phyloP scores from a whole-genome alignment of 2,113 vertebrate genomes.

The Candoia aspera region DNA sequence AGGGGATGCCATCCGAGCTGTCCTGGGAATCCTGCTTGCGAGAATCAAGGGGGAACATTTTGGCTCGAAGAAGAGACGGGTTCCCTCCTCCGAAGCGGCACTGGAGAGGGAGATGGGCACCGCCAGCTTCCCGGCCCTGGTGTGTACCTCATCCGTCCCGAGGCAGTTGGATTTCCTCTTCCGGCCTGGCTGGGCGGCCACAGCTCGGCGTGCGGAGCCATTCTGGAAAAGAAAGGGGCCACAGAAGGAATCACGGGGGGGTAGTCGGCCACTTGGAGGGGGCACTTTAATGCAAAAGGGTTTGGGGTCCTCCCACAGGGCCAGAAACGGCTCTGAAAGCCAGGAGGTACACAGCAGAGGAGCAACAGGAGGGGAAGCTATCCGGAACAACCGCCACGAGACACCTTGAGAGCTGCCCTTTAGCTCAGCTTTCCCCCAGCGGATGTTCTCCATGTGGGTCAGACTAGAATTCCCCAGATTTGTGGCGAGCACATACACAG shows the following conservation, averaged over 20 bases:
- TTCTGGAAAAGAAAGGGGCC: conserved; percentile 71
- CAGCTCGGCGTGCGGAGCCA: conserved; percentile 81
- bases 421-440: neutral
- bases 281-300: neutral
- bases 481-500: neutral
- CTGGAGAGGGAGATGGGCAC: neutral
- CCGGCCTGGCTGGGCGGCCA: conserved; percentile 81
- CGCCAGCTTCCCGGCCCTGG: neutral
- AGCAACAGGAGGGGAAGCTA: neutral
- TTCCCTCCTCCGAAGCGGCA: neutral
- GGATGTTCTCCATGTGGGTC: neutral
- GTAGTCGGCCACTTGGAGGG: neutral
- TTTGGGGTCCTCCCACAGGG: neutral
- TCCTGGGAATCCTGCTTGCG: conserved; percentile 86
- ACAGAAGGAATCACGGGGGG: neutral
- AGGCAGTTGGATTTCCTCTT: conserved; percentile 89
- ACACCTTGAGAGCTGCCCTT: neutral
- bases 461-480: neutral
- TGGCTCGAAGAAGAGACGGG: neutral
- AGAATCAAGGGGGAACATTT: neutral
- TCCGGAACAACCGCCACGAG: neutral
- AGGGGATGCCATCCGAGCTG: conserved; percentile 90
- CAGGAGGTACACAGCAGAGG: neutral
- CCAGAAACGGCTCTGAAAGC: neutral
- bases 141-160: conserved; percentile 83